phyloP scores from a whole-genome alignment of 1,140 invertebrate genomes.

The Polypedilum vanderplanki region DNA sequence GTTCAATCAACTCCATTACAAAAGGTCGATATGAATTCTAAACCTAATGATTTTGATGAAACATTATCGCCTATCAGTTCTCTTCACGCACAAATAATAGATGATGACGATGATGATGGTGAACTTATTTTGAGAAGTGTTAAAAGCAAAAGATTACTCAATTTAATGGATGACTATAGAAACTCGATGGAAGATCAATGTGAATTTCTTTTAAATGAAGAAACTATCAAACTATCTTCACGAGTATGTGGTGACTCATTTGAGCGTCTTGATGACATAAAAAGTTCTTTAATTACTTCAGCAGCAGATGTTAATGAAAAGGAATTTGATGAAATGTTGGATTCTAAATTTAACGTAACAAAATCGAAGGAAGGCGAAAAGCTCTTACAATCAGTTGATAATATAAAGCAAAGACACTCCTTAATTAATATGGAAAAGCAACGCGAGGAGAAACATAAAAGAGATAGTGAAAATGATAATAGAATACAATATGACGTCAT shows the following conservation, averaged over 20 bases:
- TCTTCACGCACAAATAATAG: neutral
- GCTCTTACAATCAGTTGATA: slow-evolving; percentile 41
- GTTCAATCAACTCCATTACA: neutral
- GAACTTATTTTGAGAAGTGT: neutral
- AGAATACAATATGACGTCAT: slow-evolving; percentile 30
- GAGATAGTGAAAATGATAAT: slow-evolving; percentile 29
- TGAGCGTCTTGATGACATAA: neutral
- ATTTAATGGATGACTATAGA: neutral
- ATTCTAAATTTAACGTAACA: slow-evolving; percentile 36
- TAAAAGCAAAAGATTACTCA: neutral
- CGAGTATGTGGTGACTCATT: neutral
- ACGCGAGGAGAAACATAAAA: slow-evolving; percentile 32
- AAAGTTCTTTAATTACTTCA: neutral
- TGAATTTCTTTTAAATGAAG: slow-evolving; percentile 19
- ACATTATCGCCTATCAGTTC: neutral
- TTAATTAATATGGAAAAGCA: slow-evolving; percentile 16
- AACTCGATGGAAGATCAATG: slow-evolving; percentile 9
- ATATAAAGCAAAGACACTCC: slow-evolving; percentile 37
- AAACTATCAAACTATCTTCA: neutral
- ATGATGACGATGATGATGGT: slow-evolving; percentile 13
- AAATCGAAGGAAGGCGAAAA: slow-evolving; percentile 37
- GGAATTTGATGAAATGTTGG: slow-evolving; percentile 41
- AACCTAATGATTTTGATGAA: neutral
- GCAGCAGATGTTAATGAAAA: slow-evolving; percentile 35
- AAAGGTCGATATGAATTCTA: neutral